Percentiles rank a stretch among this genome's conserved stretches.
Conservation (phyloP, 2,888 invertebrate genomes). For the Mylabris sibirica region DNA sequence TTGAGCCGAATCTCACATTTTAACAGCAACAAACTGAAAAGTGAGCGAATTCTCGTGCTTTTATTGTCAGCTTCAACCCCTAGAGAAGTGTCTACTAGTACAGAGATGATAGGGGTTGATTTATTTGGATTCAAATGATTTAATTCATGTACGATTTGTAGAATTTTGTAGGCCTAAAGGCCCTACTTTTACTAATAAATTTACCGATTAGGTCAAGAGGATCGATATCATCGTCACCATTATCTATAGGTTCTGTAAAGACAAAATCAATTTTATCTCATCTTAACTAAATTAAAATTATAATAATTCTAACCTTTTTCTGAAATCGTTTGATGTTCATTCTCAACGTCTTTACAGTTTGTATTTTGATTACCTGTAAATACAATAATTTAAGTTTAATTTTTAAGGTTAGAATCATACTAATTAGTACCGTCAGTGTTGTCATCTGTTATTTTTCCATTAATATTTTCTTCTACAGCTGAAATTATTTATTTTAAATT, state of each 20-base stretch:
- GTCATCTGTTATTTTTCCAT: not conserved
- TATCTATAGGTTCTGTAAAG: conserved; percentile 17
- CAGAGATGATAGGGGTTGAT: no score
- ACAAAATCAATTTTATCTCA: not conserved
- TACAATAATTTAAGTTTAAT: not conserved
- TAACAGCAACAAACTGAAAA: no score
- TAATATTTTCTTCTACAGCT: conserved; percentile 31
- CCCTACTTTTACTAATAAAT: not conserved
- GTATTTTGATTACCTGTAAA: not conserved
- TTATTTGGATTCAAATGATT: no score
- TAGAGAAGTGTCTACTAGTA: no score
- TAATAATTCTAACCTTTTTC: conserved; percentile 20
- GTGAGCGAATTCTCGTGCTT: no score
- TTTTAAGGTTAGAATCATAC: not conserved
- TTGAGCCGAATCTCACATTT: no score
- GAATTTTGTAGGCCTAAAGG: no score
- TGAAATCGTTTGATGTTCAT: not conserved
- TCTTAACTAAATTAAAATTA: no score
- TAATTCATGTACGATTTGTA: no score
- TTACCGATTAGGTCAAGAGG: conserved; percentile 27
- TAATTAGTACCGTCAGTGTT: not conserved
- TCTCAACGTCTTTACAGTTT: conserved; percentile 15
- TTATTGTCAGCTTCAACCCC: no score
- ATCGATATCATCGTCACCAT: conserved; percentile 25
- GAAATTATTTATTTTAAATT: conserved; percentile 27